Evolutionary conservation across 1,140 invertebrate genomes (phyloP).

Genomic region (Calephelis nemesis): DNA sequence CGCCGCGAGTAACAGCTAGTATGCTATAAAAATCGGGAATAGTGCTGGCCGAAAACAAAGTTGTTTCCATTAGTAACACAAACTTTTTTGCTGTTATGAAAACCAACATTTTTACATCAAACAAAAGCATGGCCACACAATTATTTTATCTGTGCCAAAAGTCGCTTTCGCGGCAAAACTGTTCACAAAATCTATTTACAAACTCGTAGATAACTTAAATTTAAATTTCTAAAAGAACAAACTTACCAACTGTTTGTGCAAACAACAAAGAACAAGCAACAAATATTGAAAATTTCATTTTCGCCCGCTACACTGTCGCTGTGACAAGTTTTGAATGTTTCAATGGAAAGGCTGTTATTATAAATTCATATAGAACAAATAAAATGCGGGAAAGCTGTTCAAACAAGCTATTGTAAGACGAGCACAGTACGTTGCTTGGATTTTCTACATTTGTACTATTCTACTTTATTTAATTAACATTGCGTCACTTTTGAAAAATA

Average conservation of each 20-base stretch:
- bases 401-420: conserved; percentile 36
- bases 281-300: conserved; percentile 30
- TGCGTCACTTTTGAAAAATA: too few relatives aligned
- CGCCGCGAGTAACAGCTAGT: too few relatives aligned
- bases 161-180: too few relatives aligned
- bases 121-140: too few relatives aligned
- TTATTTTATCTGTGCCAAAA: too few relatives aligned
- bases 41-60: too few relatives aligned
- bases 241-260: conserved; percentile 28
- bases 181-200: background rate
- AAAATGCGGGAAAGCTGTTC: conserved; percentile 34
- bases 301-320: conserved; percentile 24
- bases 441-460: conserved; percentile 27
- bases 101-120: too few relatives aligned
- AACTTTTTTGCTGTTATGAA: too few relatives aligned
- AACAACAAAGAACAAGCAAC: conserved; percentile 32
- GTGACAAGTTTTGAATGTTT: conserved; percentile 27
- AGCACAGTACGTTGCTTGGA: conserved; percentile 30
- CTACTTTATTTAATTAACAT: conserved; percentile 17
- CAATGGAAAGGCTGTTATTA: conserved; percentile 31
- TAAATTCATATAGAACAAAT: conserved; percentile 34
- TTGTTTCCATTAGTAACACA: too few relatives aligned
- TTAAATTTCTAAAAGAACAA: background rate
- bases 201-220: background rate
- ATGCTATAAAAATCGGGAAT: too few relatives aligned